Base-by-base conservation (phyloP, 2,888 invertebrate species). In the Tipula lateralis region DNA sequence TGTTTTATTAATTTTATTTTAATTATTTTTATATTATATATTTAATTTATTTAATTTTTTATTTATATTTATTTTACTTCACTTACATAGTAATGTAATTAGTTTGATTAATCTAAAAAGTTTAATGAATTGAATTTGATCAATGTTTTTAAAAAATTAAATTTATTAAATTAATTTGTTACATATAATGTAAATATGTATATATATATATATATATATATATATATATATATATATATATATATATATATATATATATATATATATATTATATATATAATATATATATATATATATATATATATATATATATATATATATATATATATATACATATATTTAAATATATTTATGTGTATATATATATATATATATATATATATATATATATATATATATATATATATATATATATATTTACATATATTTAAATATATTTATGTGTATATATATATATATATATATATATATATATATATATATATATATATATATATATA, bases 201-300 rank as follows among this genome's bases (percentile, higher is more conserved):
- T n/a, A n/a, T 80, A 80, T 80, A 80, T 80, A 80, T 80, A 80
- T 80, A 80, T 80, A 80, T 19, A 80, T 80, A 80, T 80, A 80
- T 80, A 80, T 80, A 80, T 80, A 80, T 80, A 80, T 80, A 80
- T 80, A 80, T 80, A 80, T 80, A 80, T 80, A 80, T 80, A 80
- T 80, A 80, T 80, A 80, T 80, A 16, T 80, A 16, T 80, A 16
- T 80, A 80, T 80, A 80, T 29, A 80, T 80, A 80, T 80, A 80
- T 80, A 80, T 80, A 80, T 80, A 80, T 80, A 80, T 80, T 80
- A 80, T 80, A 80, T 80, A 80, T 80, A 80, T 80, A 80, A 80
- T 80, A 50, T 50, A 50, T 50, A 50, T 50, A 50, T 50, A 50
- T 50, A 50, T 50, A 50, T 50, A 50, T 50, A 50, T 50, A 50